Evolutionary conservation across 2,113 vertebrate genomes (phyloP).

Genomic region (Ctenodactylus gundi): DNA sequence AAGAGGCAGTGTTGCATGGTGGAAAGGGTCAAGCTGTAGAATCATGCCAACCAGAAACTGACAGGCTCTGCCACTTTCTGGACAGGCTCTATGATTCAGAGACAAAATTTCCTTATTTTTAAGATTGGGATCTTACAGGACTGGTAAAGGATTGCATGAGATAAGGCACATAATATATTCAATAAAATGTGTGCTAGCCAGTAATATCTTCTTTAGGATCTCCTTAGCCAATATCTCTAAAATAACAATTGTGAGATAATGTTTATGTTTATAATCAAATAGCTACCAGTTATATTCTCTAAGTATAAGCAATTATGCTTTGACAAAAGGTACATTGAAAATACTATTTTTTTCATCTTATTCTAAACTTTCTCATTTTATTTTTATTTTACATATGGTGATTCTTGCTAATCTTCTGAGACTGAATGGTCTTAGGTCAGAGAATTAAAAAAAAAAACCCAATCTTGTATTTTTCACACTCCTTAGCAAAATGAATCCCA

Average conservation of each 20-base stretch:
- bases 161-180: not conserved
- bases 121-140: not conserved
- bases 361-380: not conserved
- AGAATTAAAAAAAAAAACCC: not conserved
- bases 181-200: not conserved
- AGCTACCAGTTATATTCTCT: not conserved
- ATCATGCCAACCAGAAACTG: not conserved
- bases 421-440: not conserved
- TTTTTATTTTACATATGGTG: not conserved
- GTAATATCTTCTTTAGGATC: not conserved
- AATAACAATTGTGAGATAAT: not conserved
- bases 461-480: not conserved
- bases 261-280: not conserved
- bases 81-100: not conserved
- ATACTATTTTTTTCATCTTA: not conserved
- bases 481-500: conserved; percentile 12
- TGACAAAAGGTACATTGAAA: not conserved
- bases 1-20: not conserved
- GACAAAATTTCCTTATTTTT: not conserved
- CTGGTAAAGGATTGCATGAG: not conserved
- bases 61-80: not conserved
- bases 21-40: not conserved
- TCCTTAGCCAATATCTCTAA: not conserved
- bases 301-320: not conserved
- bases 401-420: conserved; percentile 16